phyloP scores from a whole-genome alignment of 2,797 vertebrate species.

The Hylomyscus alleni region DNA sequence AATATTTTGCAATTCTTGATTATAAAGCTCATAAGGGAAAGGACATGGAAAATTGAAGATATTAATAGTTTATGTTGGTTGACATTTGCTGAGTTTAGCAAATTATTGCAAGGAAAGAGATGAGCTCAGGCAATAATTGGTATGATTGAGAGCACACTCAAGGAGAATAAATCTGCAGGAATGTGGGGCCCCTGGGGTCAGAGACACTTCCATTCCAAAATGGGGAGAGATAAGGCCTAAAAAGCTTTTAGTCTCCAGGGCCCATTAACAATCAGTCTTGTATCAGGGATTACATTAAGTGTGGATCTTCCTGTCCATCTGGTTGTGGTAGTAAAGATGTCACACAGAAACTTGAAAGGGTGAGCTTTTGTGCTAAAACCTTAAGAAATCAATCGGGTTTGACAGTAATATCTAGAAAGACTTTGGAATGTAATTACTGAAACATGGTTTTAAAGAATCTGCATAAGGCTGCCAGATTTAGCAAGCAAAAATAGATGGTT shows the following conservation, averaged over 20 bases:
- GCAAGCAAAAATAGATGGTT: neutral
- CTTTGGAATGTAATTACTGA: neutral
- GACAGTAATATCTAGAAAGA: constrained; percentile 4
- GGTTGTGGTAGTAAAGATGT: neutral
- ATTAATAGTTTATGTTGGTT: constrained; percentile 54
- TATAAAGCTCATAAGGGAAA: neutral
- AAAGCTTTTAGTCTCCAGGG: constrained; percentile 11
- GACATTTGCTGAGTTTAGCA: constrained; percentile 57
- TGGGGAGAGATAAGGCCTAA: constrained; percentile 1
- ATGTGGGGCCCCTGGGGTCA: neutral
- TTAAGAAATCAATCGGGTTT: neutral
- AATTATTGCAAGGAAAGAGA: constrained; percentile 46
- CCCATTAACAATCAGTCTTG: constrained; percentile 18
- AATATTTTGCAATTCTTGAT: neutral
- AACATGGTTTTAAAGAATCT: neutral
- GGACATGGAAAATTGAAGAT: constrained; percentile 15
- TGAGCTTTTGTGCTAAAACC: neutral
- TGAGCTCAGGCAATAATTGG: constrained; percentile 53
- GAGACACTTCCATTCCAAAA: neutral
- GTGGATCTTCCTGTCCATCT: neutral
- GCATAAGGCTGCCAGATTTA: neutral
- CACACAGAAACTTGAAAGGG: neutral
- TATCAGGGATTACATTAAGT: neutral
- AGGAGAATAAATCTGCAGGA: constrained; percentile 10
- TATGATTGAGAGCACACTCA: neutral